These are phyloP conservation scores for Hemaris fuciformis DNA, from an alignment of 2,888 invertebrate genomes.

Conservation along the genomic window DNA sequence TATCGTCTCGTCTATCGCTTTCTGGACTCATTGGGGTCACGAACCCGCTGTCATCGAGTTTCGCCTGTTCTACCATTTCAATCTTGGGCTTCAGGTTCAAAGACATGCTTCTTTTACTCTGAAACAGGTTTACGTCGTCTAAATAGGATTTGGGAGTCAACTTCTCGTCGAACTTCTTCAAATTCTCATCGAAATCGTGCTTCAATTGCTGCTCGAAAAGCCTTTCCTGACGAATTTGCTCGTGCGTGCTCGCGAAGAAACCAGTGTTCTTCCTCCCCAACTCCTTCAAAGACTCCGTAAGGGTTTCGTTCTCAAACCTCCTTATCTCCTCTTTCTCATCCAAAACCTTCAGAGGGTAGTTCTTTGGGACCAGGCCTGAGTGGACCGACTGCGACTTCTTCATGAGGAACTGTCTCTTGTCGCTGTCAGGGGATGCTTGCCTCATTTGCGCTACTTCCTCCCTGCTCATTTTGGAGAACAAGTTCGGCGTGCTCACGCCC, in stretches of 20 bases:
- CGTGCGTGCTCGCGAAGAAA: slow-evolving; percentile 86
- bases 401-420: slow-evolving; percentile 54
- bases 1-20: slow-evolving; percentile 63
- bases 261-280: slow-evolving; percentile 57
- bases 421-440: slow-evolving; percentile 48
- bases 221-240: slow-evolving; percentile 85
- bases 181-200: slow-evolving; percentile 71
- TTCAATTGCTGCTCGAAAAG: slow-evolving; percentile 74
- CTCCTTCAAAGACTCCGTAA: slow-evolving; percentile 51
- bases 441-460: slow-evolving; percentile 35
- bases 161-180: slow-evolving; percentile 60
- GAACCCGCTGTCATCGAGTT: slow-evolving; percentile 82
- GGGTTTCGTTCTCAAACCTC: slow-evolving; percentile 19
- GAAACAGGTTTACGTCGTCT: slow-evolving; percentile 60
- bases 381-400: slow-evolving; percentile 75
- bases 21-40: slow-evolving; percentile 84
- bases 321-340: slow-evolving; percentile 59
- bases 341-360: slow-evolving; percentile 71
- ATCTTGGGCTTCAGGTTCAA: slow-evolving; percentile 57
- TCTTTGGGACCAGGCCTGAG: slow-evolving; percentile 63
- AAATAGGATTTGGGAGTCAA: slow-evolving; percentile 49
- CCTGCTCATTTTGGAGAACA: slow-evolving; percentile 63
- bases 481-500: slow-evolving; percentile 66
- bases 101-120: slow-evolving; percentile 62
- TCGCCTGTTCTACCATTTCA: slow-evolving; percentile 27